Evolutionary conservation across 1,140 invertebrate species (phyloP), one percentile per base, ranked within the genome.

Genomic region (Muscidifurax raptorellus): DNA sequence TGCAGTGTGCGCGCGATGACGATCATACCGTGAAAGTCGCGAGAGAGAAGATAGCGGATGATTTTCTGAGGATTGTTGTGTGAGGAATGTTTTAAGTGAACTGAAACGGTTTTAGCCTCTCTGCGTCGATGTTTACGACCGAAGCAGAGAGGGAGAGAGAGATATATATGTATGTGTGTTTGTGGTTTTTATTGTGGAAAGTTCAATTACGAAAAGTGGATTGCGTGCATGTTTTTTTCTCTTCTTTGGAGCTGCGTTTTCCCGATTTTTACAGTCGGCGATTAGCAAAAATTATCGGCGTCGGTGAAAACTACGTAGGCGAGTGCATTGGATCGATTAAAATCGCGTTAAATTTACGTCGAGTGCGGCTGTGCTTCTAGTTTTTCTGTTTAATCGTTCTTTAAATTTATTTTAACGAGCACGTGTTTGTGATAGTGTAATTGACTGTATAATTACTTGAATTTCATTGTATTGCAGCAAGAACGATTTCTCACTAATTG

Each of bases 21-120:
- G 71, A 74, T 74, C 40, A 30, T 32, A 22, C 66, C 2, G 66
- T 27, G 67, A 28, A 28, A 28, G 10, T 69, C 67, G 67, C 25
- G 67, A 22, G 52, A 59, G 6, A 18, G 52, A 59, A 59, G 18
- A 22, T 59, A 22, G 52, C 15, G 22, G 52, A 59, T 59, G 18
- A 22, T 59, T 15, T 28, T 13, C 12, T 2, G 44, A 52, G 18
- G 30, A 28, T 77, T 66, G 59, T 66, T 69, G 66, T 3, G 7
- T n/a, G 40, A 67, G 64, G 78, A 80, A 80, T 80, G 66, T 80
- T 69, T 80, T 69, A 80, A 80, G 64, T 69, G 64, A 18, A 36
- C 64, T 28, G 25, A 80, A 22, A 59, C 32, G 3, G 15, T 47
- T 71, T 71, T 52, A 59, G 18, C n/a, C n/a, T n/a, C n/a, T n/a